Evolutionary conservation across 2,797 vertebrate species (phyloP), one percentile per base, ranked within the genome.

Genomic region (Neosalanx taihuensis): DNA sequence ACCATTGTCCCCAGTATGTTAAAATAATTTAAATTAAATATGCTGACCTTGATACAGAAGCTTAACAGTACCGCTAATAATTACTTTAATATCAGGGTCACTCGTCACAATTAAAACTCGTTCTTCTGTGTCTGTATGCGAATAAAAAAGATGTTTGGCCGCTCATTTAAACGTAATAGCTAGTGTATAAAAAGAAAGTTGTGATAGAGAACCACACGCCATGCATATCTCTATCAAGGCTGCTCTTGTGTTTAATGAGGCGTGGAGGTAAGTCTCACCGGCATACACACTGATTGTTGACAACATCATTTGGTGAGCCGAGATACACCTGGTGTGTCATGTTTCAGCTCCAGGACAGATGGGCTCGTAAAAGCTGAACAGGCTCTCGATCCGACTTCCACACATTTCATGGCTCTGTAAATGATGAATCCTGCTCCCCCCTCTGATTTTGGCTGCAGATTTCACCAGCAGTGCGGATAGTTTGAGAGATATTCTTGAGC

Each of bases 311-410:
- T 30, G 62, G 62, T 72, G 62, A 46, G 56, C 90, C 88, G 88
- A 89, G 89, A 80, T 85, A 85, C 91, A 92, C 90, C 89, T 93
- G 74, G 90, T 85, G 90, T 85, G 80, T 91, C 90, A 84, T 82
- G 89, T 91, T 92, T 92, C 87, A 69, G 65, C 37, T 68, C 65
- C 62, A 85, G 88, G 85, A 85, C 70, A 72, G 60, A n/a, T 59
- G 67, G 60, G 57, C 49, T 65, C 46, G 62, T 59, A 49, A 26
- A 30, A 35, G 20, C 20, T 7, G 29, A 46, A 63, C 67, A 41
- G 64, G 72, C 64, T 15, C 18, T 31, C 35, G 87, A 78, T 83
- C 85, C 75, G 70, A 81, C 58, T 26, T 60, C 58, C 23, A 12
- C 20, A 60, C 26, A 26, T 23, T 60, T 23, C 58, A 26, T 6